Base-by-base conservation (phyloP, 2,797 vertebrate species). In the Lutjanus argentimaculatus region DNA sequence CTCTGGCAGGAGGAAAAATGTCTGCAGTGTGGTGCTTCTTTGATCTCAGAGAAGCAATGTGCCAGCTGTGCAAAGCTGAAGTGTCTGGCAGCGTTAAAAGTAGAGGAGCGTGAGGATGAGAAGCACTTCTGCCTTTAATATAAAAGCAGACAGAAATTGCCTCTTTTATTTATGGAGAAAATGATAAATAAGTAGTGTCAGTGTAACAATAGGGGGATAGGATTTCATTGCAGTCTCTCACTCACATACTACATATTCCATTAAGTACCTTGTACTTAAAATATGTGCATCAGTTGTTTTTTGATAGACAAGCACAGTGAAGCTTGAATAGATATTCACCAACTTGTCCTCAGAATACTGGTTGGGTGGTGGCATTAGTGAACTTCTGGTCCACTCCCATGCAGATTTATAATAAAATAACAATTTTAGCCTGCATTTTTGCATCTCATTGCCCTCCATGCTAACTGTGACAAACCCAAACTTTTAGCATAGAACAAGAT, bases 21-120 rank as follows among this genome's bases (percentile, higher is more conserved):
- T 89, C 89, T 89, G 91, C 90, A 90, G 84, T 76, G 86, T 90
- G 81, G 42, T 59, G 83, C 69, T 72, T 77, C 84, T 92, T 92
- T 91, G 88, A 92, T 91, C 91, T 91, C 69, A 61, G 80, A 46
- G 77, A 88, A 89, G 91, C 89, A 73, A 86, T 76, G 80, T 86
- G 85, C 88, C 90, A 91, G 83, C 91, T 88, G 80, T 86, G 84
- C 81, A 81, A 83, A 82, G 84, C 76, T 77, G 57, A 83, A 67
- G 84, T 72, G 85, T 82, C 83, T 87, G 85, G 76, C 57, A 65
- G 67, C 43, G 71, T 73, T 77, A 46, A 86, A 84, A 77, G 79
- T 21, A 75, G 76, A 79, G 22, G 61, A 67, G 58, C 77, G 75
- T 79, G 48, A 57, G 61, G 63, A 69, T 67, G 72, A 79, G 77